Evolutionary conservation across 2,113 vertebrate species (phyloP), one percentile per base, ranked within the genome.

Genomic region (Galeopterus variegatus): DNA sequence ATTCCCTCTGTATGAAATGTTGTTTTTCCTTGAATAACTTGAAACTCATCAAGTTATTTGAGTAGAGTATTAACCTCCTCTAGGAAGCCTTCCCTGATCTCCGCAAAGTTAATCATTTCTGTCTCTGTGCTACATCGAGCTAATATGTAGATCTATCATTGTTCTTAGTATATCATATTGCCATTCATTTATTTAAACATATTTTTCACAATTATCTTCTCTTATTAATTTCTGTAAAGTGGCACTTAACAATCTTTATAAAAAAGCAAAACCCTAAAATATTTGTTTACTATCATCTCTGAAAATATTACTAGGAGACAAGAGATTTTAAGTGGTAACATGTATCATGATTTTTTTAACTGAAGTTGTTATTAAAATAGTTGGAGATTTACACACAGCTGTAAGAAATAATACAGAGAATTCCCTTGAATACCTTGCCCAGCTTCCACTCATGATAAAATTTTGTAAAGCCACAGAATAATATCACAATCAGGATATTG

Each of bases 11-110:
- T 50, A 50, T 85, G 56, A 48, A 80, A 73, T 73, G 36, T 6
- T 85, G 67, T 12, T 80, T 84, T 50, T 73, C 73, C 80, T 86
- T 90, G 7, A 80, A 50, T 90, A 93, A 73, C 31, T 13, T 79
- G 87, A 85, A 79, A 85, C 23, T 80, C 58, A 90, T 50, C 41
- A 41, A 41, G 41, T 41, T 41, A 41, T 41, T 41, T 41, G 41
- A 41, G 41, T 41, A 41, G 41, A 41, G 41, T 41, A 41, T 41
- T 41, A 41, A 3, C 7, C 26, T 86, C 60, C 8, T 58, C 36
- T 26, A 48, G 56, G 31, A 85, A 90, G 56, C 1, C 10, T 79
- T 64, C 72, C n/a, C 21, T 90, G 36, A 50, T 41, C 56, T 80
- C 58, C 54, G 1, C 14, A 58, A 79, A 85, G 48, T 58, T 73